Percentiles rank a stretch among this genome's conserved stretches.
These are phyloP conservation scores for Lethenteron camtschaticum DNA, from an alignment of 2,113 vertebrate species.

Conservation along the genomic window DNA sequence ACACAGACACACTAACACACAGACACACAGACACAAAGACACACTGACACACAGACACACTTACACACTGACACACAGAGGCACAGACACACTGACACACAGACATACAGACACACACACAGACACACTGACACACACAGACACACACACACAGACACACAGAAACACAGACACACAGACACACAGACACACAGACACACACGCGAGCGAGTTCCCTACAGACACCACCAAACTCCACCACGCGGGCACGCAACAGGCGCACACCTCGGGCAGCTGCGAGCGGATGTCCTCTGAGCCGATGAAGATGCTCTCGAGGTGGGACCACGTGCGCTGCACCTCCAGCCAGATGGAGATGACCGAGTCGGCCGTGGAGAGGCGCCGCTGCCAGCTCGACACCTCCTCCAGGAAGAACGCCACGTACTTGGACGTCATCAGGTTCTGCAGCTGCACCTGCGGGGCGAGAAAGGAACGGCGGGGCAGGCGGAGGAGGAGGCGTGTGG, in stretches of 20 bases:
- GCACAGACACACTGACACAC: not conserved
- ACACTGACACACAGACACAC: too few species aligned
- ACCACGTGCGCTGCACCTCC: constrained; percentile 65
- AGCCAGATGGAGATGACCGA: constrained; percentile 63
- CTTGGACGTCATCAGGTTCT: constrained; percentile 70
- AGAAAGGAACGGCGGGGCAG: not conserved
- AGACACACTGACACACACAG: not conserved
- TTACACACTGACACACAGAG: too few species aligned
- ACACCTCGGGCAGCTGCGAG: constrained; percentile 65
- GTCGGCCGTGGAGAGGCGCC: constrained; percentile 41
- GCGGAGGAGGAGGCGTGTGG: too few species aligned
- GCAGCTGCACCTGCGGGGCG: constrained; percentile 38
- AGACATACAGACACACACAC: not conserved
- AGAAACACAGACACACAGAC: not conserved
- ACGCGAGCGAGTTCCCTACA: not conserved
- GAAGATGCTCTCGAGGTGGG: constrained; percentile 84
- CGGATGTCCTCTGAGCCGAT: constrained; percentile 75
- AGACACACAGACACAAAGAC: too few species aligned
- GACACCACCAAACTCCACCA: not conserved
- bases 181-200: not conserved
- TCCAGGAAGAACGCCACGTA: constrained; percentile 61
- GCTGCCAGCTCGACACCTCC: constrained; percentile 66
- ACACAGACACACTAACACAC: too few species aligned
- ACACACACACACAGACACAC: not conserved
- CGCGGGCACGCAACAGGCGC: not conserved